Evolutionary conservation across 2,888 invertebrate species (phyloP).

Genomic region (Drosophila emarginata): DNA sequence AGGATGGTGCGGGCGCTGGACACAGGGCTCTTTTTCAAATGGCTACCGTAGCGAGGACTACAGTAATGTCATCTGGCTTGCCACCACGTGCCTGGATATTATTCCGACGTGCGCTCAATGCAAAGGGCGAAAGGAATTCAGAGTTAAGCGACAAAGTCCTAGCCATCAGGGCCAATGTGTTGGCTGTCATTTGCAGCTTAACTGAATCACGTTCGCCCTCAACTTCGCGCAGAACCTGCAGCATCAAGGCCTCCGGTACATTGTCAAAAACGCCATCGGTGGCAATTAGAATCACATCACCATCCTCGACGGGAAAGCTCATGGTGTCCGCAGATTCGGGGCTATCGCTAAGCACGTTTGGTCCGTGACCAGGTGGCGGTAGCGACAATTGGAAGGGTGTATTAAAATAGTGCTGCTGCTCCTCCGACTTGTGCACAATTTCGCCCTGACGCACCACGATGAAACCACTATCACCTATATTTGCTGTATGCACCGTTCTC

Average conservation of each 20-base stretch:
- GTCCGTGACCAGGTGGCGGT: slow-evolving; percentile 94
- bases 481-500: slow-evolving; percentile 95
- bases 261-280: slow-evolving; percentile 99
- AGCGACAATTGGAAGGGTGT: slow-evolving; percentile 98
- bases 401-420: slow-evolving; percentile 99
- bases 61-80: slow-evolving; percentile 99
- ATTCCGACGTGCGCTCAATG: slow-evolving; percentile 94
- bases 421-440: slow-evolving; percentile 95
- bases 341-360: slow-evolving; percentile 94
- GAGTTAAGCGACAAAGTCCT: slow-evolving; percentile 96
- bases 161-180: slow-evolving; percentile 97
- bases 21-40: slow-evolving; percentile 82
- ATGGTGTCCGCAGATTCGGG: slow-evolving; percentile 95
- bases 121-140: slow-evolving; percentile 97
- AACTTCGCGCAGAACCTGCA: slow-evolving; percentile 91
- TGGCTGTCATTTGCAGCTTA: slow-evolving; percentile 94
- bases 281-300: slow-evolving; percentile 96
- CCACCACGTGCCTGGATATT: slow-evolving; percentile 97
- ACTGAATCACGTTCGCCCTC: slow-evolving; percentile 89
- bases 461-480: slow-evolving; percentile 99
- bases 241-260: slow-evolving; percentile 94
- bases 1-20: slow-evolving; percentile 5
- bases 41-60: slow-evolving; percentile 96
- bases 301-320: slow-evolving; percentile 93
- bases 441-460: slow-evolving; percentile 94